These are phyloP conservation scores for Rotaria magnacalcarata DNA, from an alignment of 2,888 invertebrate species.

Conservation along the genomic window DNA sequence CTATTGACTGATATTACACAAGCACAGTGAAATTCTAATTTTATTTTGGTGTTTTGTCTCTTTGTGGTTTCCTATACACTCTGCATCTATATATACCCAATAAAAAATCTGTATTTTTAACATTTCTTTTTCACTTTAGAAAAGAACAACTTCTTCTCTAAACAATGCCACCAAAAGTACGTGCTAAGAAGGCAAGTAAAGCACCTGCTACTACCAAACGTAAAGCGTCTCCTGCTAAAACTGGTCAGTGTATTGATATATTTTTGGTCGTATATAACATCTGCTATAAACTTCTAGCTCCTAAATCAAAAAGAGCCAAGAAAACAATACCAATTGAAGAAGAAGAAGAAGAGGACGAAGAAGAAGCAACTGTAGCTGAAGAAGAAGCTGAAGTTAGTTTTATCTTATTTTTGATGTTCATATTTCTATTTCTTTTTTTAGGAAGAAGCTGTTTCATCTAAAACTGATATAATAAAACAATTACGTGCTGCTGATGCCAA, in stretches of 20 bases:
- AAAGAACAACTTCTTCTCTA: neutral
- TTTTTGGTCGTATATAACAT: neutral
- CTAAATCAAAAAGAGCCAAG: slow-evolving; percentile 27
- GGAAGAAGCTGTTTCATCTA: slow-evolving; percentile 7
- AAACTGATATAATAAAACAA: slow-evolving; percentile 40
- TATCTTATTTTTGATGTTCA: neutral
- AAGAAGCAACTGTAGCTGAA: neutral
- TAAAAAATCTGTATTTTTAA: neutral
- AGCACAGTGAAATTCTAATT: neutral
- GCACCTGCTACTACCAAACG: neutral
- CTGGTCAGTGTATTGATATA: neutral
- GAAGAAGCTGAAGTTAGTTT: slow-evolving; percentile 14
- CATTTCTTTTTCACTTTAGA: neutral
- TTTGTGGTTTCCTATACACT: neutral
- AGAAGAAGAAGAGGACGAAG: slow-evolving; percentile 16
- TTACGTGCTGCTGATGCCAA: slow-evolving; percentile 42
- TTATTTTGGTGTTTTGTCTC: neutral
- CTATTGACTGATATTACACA: neutral
- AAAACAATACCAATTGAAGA: neutral
- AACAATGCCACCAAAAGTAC: slow-evolving; percentile 41
- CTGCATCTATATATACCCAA: neutral
- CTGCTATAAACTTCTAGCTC: neutral
- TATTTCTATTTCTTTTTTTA: neutral
- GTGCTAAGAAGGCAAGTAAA: slow-evolving; percentile 25
- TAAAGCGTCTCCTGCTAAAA: neutral